phyloP scores from a whole-genome alignment of 2,113 vertebrate genomes.

The Copsychus sechellarum region DNA sequence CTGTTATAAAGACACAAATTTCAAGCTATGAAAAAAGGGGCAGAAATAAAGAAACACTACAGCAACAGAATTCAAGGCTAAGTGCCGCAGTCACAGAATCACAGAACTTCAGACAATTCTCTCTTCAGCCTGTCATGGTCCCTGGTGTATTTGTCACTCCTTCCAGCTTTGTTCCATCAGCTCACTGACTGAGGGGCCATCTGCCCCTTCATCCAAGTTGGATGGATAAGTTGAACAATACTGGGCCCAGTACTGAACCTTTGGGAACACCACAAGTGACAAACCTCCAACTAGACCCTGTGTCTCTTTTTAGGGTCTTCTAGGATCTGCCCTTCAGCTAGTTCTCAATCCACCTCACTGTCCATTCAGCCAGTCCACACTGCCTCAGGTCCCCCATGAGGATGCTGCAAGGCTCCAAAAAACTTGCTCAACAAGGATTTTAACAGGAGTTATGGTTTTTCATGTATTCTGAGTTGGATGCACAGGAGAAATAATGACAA shows the following conservation, averaged over 20 bases:
- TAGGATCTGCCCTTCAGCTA: neutral
- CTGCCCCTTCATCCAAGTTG: too few species aligned
- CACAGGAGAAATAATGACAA: neutral
- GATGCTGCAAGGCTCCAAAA: neutral
- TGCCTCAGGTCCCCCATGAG: neutral
- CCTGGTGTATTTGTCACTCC: neutral
- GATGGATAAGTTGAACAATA: neutral
- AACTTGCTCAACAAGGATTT: accelerated
- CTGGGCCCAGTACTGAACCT: too few species aligned
- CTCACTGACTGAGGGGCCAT: neutral
- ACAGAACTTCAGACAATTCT: neutral
- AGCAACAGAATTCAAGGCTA: neutral
- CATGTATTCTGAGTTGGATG: neutral
- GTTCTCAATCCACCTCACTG: neutral
- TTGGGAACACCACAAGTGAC: too few species aligned
- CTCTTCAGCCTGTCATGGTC: neutral
- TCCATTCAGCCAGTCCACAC: neutral
- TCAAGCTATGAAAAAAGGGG: neutral
- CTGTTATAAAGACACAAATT: neutral
- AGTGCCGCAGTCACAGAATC: neutral
- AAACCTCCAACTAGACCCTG: neutral
- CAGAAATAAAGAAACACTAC: neutral
- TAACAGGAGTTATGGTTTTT: neutral
- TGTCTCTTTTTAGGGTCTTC: neutral
- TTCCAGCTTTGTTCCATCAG: neutral